Evolutionary conservation across 2,888 invertebrate genomes (phyloP).

Genomic region (Campaea margaritaria): DNA sequence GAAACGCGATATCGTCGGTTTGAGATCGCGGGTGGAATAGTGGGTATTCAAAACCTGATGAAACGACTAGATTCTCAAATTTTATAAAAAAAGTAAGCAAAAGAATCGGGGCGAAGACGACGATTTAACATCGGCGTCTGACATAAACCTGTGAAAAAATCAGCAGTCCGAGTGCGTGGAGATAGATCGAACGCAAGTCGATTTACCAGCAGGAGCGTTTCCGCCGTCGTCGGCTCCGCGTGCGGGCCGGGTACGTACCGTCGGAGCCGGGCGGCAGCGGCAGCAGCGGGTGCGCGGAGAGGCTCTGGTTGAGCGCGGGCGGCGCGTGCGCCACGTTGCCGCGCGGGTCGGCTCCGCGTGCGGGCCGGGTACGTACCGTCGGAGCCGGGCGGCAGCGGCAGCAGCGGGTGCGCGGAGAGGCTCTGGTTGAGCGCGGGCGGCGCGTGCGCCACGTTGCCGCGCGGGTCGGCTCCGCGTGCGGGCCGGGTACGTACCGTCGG

Average conservation of each 20-base stretch:
- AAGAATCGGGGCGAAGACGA: no score
- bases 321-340: constrained; percentile 56
- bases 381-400: constrained; percentile 93
- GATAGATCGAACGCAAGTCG: no score
- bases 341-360: constrained; percentile 1
- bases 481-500: no score
- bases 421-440: constrained; percentile 87
- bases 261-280: constrained; percentile 91
- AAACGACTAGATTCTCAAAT: no score
- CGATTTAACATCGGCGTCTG: no score
- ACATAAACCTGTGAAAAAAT: no score
- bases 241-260: constrained; percentile 68
- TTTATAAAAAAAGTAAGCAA: no score
- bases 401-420: constrained; percentile 97
- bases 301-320: constrained; percentile 88
- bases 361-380: constrained; percentile 73
- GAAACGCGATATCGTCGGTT: no score
- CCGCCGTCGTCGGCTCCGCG: not conserved
- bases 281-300: constrained; percentile 97
- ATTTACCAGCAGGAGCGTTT: no score
- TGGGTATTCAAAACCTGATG: not conserved
- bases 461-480: constrained; percentile 70
- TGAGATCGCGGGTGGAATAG: no score
- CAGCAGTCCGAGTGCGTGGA: no score
- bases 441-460: constrained; percentile 88